Evolutionary conservation across 2,797 vertebrate genomes (phyloP), one percentile per base, ranked within the genome.

Genomic region (Hippopotamyrus pictus): DNA sequence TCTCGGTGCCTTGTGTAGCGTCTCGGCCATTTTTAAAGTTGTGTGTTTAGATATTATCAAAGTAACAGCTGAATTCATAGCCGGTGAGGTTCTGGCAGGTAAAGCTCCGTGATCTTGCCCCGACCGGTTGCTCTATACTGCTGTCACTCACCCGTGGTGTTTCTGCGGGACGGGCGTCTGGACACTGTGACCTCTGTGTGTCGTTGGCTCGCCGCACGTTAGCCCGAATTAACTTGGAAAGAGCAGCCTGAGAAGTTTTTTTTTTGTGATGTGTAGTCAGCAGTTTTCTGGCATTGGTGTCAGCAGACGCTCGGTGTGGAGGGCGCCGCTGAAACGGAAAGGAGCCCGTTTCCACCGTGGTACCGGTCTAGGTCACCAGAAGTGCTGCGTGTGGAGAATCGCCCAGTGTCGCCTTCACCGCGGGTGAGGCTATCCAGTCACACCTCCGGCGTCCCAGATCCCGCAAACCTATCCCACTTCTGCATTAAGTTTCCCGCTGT

Each of bases 311-410:
- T 48, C 3, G 8, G 87, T 1, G 29, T 12, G 79, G 25, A 69
- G 79, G 51, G 79, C 82, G 8, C n/a, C 3, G 44, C 22, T 8
- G 37, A 89, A 84, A 84, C 57, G 76, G 85, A 86, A 65, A 65
- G 44, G 57, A 65, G 88, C 54, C 25, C 19, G 2, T 62, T 85
- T 51, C 37, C 12, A 22, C 53, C 57, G 22, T 0, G 9, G 84
- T 86, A 50, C 51, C 44, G 41, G 41, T 7, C 41, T 57, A 14
- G 57, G 88, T 89, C 79, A 9, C 50, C 54, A 48, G 51, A 84
- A 85, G 88, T 62, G 85, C 85, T 86, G 85, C 33, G 85, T 86
- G 53, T 11, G 29, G 53, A 86, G 85, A 86, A 86, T 86, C 11
- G 7, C 7, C 53, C 53, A 17, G 85, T 57, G 51, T 86, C 85